Evolutionary conservation across 1,140 invertebrate species (phyloP).

Genomic region (Drosophila serrata): DNA sequence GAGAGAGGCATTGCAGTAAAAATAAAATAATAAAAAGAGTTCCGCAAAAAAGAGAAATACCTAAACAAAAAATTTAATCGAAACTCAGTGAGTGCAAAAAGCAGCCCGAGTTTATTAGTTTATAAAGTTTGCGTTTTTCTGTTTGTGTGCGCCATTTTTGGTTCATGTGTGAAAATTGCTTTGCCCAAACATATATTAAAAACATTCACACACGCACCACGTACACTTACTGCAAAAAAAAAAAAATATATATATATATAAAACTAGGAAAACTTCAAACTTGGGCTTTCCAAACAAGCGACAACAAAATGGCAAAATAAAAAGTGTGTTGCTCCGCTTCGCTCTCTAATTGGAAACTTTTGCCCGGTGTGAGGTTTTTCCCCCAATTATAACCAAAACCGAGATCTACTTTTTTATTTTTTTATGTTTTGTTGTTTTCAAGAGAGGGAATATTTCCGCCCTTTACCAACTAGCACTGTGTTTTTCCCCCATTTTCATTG

Average conservation of each 20-base stretch:
- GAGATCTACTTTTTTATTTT: conserved; percentile 50
- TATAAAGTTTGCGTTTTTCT: conserved; percentile 58
- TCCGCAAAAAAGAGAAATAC: conserved; percentile 37
- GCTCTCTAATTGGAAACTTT: conserved; percentile 65
- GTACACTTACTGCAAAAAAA: conserved; percentile 1
- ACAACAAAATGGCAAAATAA: conserved; percentile 24
- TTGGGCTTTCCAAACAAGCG: conserved; percentile 34
- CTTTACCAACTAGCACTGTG: conserved; percentile 2
- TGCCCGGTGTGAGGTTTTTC: conserved; percentile 47
- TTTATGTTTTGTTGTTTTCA: no score
- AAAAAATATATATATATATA: no score
- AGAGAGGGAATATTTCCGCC: conserved; percentile 9
- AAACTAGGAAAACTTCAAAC: conserved; percentile 47
- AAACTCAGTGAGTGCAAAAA: conserved; percentile 33
- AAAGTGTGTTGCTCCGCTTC: conserved; percentile 32
- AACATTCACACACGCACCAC: conserved; percentile 8
- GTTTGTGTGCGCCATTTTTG: conserved; percentile 36
- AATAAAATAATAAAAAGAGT: conserved; percentile 17
- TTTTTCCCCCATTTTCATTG: not conserved
- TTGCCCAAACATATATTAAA: conserved; percentile 50
- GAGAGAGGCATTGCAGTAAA: no score
- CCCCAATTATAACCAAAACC: conserved; percentile 54
- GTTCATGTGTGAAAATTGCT: conserved; percentile 61
- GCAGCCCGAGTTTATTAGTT: conserved; percentile 50
- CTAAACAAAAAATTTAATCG: conserved; percentile 50